phyloP scores from a whole-genome alignment of 2,888 invertebrate genomes.

The Sussaba pulchella region DNA sequence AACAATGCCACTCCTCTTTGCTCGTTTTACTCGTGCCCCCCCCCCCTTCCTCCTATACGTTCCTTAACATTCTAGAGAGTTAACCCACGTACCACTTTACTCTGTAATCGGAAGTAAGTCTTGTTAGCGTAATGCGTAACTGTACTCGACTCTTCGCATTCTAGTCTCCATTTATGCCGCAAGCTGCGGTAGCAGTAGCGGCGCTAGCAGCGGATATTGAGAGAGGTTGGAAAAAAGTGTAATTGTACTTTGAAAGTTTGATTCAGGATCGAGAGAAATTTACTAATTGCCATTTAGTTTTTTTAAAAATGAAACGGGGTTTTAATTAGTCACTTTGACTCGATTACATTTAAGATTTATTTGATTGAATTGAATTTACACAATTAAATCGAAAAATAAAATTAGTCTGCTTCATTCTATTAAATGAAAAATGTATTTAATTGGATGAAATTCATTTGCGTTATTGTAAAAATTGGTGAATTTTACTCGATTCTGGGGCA shows the following conservation, averaged over 20 bases:
- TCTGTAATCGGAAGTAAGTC: slow-evolving; percentile 81
- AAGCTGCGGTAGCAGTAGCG: neutral
- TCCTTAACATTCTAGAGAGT: slow-evolving; percentile 30
- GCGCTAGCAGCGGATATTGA: neutral
- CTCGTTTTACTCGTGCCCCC: neutral
- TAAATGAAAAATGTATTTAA: no score
- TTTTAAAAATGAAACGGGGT: no score
- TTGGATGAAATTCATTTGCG: no score
- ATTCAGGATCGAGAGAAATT: neutral
- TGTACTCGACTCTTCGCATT: slow-evolving; percentile 73
- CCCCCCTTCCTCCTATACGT: neutral
- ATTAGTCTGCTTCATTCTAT: no score
- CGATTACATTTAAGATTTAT: no score
- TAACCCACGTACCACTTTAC: slow-evolving; percentile 68
- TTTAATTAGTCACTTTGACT: no score
- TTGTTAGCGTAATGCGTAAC: slow-evolving; percentile 82
- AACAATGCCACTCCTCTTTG: slow-evolving; percentile 73
- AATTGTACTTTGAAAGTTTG: no score
- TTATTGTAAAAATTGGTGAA: slow-evolving; percentile 6
- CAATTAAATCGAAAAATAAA: no score
- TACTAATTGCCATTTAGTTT: no score
- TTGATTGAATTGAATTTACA: no score
- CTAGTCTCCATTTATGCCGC: neutral
- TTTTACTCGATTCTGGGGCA: slow-evolving; percentile 21
- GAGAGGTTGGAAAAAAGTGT: no score